Percentiles rank a stretch among this genome's conserved stretches.
Conservation (phyloP, 2,888 invertebrate species). For the Troilus luridus region DNA sequence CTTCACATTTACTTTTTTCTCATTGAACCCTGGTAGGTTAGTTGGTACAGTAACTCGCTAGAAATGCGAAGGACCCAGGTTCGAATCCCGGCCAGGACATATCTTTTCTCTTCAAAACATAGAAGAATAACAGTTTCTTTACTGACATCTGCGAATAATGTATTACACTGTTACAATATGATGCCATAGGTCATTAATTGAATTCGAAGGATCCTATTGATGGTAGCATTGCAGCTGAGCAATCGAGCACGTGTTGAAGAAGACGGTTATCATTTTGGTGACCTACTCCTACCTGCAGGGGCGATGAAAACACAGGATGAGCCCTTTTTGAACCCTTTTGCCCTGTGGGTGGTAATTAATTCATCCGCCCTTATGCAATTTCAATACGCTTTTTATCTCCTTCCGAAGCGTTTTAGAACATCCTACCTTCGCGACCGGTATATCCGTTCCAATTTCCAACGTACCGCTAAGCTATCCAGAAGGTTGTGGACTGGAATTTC, state of each 20-base stretch:
- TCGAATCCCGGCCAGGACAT: no score
- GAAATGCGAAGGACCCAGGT: no score
- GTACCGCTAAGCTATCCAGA: neutral
- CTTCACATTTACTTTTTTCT: no score
- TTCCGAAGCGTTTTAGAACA: slow-evolving; percentile 5
- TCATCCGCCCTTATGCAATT: slow-evolving; percentile 34
- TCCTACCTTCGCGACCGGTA: neutral
- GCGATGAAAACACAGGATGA: slow-evolving; percentile 31
- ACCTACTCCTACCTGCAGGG: slow-evolving; percentile 17
- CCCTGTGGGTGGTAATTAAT: slow-evolving; percentile 43
- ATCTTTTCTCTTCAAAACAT: no score
- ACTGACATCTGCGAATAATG: neutral
- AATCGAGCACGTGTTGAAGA: slow-evolving; percentile 26
- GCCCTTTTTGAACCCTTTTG: neutral
- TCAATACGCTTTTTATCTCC: slow-evolving; percentile 23
- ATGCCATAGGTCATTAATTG: neutral
- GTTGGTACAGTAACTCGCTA: no score
- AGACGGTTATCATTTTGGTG: slow-evolving; percentile 12
- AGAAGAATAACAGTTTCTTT: neutral
- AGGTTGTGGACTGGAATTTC: neutral
- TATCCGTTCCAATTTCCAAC: slow-evolving; percentile 3
- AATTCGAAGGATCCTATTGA: neutral
- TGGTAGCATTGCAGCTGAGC: neutral
- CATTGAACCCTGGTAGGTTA: no score
- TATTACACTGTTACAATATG: neutral